Percentiles rank a stretch among this genome's conserved stretches.
phyloP scores from a whole-genome alignment of 2,113 vertebrate species.

The Phaethornis superciliosus region DNA sequence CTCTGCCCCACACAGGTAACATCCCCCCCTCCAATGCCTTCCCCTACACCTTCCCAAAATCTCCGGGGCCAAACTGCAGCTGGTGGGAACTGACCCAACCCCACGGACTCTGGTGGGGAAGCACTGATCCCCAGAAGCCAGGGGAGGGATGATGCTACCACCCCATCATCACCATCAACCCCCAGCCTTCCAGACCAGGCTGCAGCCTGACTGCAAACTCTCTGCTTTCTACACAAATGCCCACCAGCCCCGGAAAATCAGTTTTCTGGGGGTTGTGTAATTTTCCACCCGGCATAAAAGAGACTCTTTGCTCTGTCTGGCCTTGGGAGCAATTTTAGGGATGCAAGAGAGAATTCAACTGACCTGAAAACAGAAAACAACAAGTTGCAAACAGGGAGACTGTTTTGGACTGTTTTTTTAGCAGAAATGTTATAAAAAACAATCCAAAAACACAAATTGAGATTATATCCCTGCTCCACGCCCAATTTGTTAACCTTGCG shows the following conservation, averaged over 20 bases:
- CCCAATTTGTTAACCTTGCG: neutral
- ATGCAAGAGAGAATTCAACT: neutral
- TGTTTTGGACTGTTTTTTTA: neutral
- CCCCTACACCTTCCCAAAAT: neutral
- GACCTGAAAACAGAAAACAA: neutral
- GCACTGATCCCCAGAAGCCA: accelerated
- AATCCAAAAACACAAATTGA: neutral
- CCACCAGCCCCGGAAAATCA: constrained; percentile 44
- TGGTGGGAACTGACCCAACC: neutral
- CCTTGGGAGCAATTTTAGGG: neutral
- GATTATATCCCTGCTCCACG: accelerated
- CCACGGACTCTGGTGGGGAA: neutral
- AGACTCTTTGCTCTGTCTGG: constrained; percentile 22
- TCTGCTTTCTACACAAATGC: constrained; percentile 57
- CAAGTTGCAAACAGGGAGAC: neutral
- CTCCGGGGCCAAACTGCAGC: neutral
- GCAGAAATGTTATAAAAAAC: neutral
- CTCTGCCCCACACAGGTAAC: neutral
- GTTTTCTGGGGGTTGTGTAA: constrained; percentile 54
- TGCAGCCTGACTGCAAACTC: constrained; percentile 51
- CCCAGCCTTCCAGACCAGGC: neutral
- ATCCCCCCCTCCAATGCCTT: neutral
- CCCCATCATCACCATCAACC: neutral
- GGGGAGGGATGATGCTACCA: neutral
- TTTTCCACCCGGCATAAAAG: constrained; percentile 31